phyloP scores from a whole-genome alignment of 2,797 vertebrate species.

The Discoglossus pictus region DNA sequence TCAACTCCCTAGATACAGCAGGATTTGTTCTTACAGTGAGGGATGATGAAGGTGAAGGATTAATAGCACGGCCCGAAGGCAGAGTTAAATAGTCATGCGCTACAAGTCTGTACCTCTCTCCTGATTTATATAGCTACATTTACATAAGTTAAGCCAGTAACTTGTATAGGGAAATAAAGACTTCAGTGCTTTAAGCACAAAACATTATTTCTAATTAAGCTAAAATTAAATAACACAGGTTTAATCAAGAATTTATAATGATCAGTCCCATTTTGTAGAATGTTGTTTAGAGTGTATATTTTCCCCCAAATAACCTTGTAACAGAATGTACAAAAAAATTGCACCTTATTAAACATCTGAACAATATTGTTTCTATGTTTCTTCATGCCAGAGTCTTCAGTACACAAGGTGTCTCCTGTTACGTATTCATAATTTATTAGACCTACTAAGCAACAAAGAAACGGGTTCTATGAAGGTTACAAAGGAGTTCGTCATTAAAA shows the following conservation, averaged over 20 bases:
- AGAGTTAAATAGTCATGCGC: slow-evolving; percentile 6
- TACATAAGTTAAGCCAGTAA: neutral
- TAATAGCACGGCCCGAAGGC: slow-evolving; percentile 30
- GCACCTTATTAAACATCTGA: too few relatives aligned
- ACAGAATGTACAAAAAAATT: too few relatives aligned
- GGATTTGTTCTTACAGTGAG: slow-evolving; percentile 28
- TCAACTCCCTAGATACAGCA: slow-evolving; percentile 33
- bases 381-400: too few relatives aligned
- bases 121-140: neutral
- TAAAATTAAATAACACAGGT: neutral
- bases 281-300: too few relatives aligned
- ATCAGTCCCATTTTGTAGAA: too few relatives aligned
- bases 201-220: neutral
- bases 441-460: too few relatives aligned
- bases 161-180: neutral
- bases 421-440: too few relatives aligned
- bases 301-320: too few relatives aligned
- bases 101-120: neutral
- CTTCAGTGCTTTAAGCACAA: neutral
- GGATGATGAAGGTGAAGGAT: slow-evolving; percentile 38
- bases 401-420: too few relatives aligned
- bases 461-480: too few relatives aligned
- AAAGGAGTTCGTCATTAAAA: too few relatives aligned
- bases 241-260: neutral
- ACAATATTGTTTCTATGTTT: too few relatives aligned